phyloP scores from a whole-genome alignment of 37 sponge, comb jelly and placozoan species.

The Hexactinellida sp. region DNA sequence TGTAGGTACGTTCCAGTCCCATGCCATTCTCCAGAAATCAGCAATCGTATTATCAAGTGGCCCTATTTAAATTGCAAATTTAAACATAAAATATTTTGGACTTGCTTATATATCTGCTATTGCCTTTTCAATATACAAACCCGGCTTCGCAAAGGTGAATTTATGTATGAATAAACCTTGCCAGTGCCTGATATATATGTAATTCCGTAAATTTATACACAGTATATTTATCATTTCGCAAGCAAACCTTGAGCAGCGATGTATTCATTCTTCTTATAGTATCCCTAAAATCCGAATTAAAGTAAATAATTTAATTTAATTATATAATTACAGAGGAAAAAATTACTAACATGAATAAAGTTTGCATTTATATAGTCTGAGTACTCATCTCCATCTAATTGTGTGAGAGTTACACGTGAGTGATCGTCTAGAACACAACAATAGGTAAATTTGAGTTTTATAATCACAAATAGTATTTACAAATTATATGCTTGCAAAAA shows the following conservation, averaged over 20 bases:
- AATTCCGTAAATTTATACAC: too few species aligned
- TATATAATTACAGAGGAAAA: not conserved
- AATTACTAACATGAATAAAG: constrained; percentile 65
- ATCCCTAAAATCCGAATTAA: not conserved
- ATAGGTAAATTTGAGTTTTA: too few species aligned
- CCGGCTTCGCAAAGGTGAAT: not conserved
- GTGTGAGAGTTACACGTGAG: not conserved
- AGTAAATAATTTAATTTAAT: not conserved
- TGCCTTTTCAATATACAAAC: too few species aligned
- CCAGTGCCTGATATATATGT: too few species aligned
- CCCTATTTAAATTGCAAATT: too few species aligned
- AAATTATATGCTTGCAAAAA: too few species aligned
- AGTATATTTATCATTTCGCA: too few species aligned
- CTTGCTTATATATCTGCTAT: not conserved
- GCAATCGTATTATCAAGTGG: constrained; percentile 37
- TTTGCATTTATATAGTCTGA: constrained; percentile 98
- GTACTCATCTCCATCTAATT: constrained; percentile 54
- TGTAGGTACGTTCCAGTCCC: constrained; percentile 42
- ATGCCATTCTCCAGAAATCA: constrained; percentile 57
- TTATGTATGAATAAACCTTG: not conserved
- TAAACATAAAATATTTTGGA: not conserved
- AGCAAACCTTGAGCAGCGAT: constrained; percentile 3
- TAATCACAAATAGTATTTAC: too few species aligned
- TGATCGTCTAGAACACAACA: not conserved
- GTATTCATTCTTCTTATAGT: constrained; percentile 3